Percentiles rank a stretch among this genome's conserved stretches.
Conservation (phyloP, 1,140 invertebrate genomes). For the Cotesia typhae region DNA sequence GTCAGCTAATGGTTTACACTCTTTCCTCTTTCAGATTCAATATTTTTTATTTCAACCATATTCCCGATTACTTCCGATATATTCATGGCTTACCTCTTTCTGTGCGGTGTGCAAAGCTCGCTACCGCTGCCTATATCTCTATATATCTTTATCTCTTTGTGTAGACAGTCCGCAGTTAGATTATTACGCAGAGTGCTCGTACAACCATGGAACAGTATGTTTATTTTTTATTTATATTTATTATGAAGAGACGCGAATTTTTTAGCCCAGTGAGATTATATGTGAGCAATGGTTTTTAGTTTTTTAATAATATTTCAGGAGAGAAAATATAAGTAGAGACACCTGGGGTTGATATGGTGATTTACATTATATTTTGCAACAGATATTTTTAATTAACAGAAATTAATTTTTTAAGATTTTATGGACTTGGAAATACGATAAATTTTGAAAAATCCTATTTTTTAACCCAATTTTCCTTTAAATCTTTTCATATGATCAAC, state of each 20-base stretch:
- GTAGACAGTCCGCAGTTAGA: slow-evolving; percentile 19
- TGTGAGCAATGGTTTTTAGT: too few species aligned
- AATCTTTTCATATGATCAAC: too few species aligned
- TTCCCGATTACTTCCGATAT: slow-evolving; percentile 28
- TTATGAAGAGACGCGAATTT: background rate
- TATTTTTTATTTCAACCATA: slow-evolving; percentile 2
- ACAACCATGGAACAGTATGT: slow-evolving; percentile 20
- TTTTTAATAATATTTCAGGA: too few species aligned
- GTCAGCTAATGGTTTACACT: background rate
- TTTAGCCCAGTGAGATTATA: background rate
- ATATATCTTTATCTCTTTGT: slow-evolving; percentile 22
- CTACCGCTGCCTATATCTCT: background rate
- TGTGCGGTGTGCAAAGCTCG: background rate
- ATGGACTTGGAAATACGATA: too few species aligned
- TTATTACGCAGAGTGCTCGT: slow-evolving; percentile 33
- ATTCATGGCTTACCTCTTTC: slow-evolving; percentile 8
- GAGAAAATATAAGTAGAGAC: too few species aligned
- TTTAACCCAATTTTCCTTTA: too few species aligned
- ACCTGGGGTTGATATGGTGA: too few species aligned
- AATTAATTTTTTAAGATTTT: too few species aligned
- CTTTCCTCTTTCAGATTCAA: background rate
- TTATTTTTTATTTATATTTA: slow-evolving; percentile 7
- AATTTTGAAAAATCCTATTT: too few species aligned
- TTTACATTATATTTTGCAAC: too few species aligned
- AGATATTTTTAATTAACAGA: too few species aligned